phyloP scores from a whole-genome alignment of 1,140 invertebrate genomes.

The Nebria ingens region DNA sequence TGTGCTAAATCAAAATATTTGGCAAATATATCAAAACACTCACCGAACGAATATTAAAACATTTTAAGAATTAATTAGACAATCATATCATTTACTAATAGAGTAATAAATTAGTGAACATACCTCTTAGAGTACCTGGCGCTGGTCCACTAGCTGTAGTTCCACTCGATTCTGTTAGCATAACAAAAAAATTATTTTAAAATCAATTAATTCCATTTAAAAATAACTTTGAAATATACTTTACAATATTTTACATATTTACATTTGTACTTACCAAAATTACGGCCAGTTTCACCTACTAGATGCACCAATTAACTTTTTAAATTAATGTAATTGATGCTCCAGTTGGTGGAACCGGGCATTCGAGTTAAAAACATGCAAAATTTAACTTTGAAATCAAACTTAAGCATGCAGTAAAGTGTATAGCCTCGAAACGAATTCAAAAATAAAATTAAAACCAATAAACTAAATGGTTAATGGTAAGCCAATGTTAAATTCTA shows the following conservation, averaged over 20 bases:
- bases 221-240: neutral
- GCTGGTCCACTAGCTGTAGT: neutral
- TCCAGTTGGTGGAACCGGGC: no score
- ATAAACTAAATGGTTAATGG: neutral
- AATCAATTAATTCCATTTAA: neutral
- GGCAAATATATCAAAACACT: no score
- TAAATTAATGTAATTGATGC: no score
- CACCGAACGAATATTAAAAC: no score
- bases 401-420: no score
- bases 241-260: neutral
- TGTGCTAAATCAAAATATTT: conserved; percentile 24
- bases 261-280: neutral
- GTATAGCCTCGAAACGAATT: no score
- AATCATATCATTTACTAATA: neutral
- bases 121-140: neutral
- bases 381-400: no score
- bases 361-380: no score
- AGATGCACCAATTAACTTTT: no score
- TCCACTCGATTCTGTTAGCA: neutral
- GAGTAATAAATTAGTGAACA: neutral
- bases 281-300: no score
- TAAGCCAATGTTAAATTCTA: conserved; percentile 1
- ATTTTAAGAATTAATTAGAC: conserved; percentile 2
- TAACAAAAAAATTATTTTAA: neutral
- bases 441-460: no score